Base-by-base conservation (phyloP, 2,797 vertebrate species). In the Dendrocincla fuliginosa region DNA sequence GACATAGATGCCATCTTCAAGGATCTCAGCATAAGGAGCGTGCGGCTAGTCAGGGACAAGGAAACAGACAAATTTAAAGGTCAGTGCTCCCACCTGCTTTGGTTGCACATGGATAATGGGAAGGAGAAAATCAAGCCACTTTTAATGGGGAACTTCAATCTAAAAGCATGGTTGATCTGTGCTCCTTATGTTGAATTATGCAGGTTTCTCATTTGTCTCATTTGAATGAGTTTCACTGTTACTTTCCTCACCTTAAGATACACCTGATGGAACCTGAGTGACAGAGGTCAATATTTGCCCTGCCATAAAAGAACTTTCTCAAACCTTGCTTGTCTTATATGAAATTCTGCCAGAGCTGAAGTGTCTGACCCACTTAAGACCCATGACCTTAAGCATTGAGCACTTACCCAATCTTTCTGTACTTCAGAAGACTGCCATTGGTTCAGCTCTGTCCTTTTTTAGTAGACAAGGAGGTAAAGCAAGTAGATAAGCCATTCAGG, bases 41-140 rank as follows among this genome's bases (percentile, higher is more conserved):
- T 99, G 69, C 98, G 99, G 95, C 98, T 99, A 98, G 99, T 99
- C 97, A 96, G 99, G 98, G 99, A 99, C 98, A 99, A 99, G 98
- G 99, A 99, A 94, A 99, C 99, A 89, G 99, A 99, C 98, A 99
- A 99, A 98, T 99, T 99, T 97, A 99, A 99, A 99, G 99, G 99
- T 99, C 93, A 92, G 80, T 30, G 5, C 42, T 79, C 17, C 6
- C 35, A 28, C 35, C 4, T 76, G 35, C 7, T 46, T 49, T 8
- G 18, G 42, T 24, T 64, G 25, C 18, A 25, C 27, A 8, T 53
- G 35, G 16, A 17, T 49, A 39, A 32, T 6, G 5, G 10, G 30
- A 14, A 61, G 53, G 50, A 59, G 41, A 49, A 73, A 64, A 25
- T 9, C 10, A 46, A 60, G 17, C 30, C 6, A 7, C n/a, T 93